Evolutionary conservation across 2,113 vertebrate species (phyloP), one percentile per base, ranked within the genome.

Genomic region (Apus apus): DNA sequence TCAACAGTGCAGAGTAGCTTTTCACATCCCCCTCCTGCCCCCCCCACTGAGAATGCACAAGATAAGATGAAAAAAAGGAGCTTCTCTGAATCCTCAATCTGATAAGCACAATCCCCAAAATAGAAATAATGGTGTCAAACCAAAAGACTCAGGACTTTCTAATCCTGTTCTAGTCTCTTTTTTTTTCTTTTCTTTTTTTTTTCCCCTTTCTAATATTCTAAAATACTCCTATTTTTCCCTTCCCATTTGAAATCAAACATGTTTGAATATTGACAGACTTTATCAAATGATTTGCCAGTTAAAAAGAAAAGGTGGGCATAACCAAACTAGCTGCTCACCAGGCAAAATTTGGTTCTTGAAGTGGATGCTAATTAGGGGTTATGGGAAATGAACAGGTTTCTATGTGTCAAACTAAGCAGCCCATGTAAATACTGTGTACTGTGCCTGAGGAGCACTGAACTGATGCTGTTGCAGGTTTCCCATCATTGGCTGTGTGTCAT

Each of bases 401-500:
- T 40, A 45, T 29, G 73, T 75, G 34, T 92, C 96, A 75, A 38
- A 81, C 66, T 78, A 66, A 94, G 64, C 72, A 89, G 70, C 58
- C 61, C n/a, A 15, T 79, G 32, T 60, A 66, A 54, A n/a, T 61
- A 71, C 93, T 92, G 43, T 51, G 70, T 81, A 13, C 68, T 70
- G 85, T 45, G 92, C 81, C 89, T 78, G 92, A 93, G 89, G 80
- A 90, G 80, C 92, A 48, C 87, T 60, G 85, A 85, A 57, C 38
- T 87, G 79, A 72, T 40, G 11, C 87, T 46, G 51, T 76, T 91
- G 87, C 88, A 94, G 82, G 67, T 71, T 80, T 96, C 82, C 88
- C 87, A 11, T 97, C 54, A 8, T 50, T 94, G 89, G 65, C 51
- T 88, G 62, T 54, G 26, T 96, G 96, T 93, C 95, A 92, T 4